phyloP scores from a whole-genome alignment of 2,797 vertebrate species.

The Hydrolagus colliei region DNA sequence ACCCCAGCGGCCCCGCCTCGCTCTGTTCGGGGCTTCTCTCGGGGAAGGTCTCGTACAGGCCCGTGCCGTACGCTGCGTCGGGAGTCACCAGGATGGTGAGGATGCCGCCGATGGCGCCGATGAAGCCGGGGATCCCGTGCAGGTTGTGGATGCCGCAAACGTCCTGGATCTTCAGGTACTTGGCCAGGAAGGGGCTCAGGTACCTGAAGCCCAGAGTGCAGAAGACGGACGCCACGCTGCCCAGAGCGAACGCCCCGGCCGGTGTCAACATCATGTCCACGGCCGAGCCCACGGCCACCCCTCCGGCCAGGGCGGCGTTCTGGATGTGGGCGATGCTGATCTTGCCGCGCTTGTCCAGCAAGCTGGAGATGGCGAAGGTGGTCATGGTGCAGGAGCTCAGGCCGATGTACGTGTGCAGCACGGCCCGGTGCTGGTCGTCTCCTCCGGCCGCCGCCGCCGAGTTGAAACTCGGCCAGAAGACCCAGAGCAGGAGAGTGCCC shows the following conservation, averaged over 20 bases:
- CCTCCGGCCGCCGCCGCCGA: constrained; percentile 59
- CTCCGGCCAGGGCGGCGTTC: constrained; percentile 72
- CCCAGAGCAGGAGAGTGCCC: constrained; percentile 75
- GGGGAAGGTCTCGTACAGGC: constrained; percentile 53
- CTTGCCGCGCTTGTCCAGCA: constrained; percentile 63
- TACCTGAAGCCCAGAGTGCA: constrained; percentile 74
- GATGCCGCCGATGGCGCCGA: constrained; percentile 59
- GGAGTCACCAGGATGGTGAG: constrained; percentile 52
- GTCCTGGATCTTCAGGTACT: constrained; percentile 57
- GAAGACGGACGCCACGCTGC: constrained; percentile 55
- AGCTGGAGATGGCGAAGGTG: constrained; percentile 62
- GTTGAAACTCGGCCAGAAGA: constrained; percentile 82
- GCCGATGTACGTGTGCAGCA: constrained; percentile 73
- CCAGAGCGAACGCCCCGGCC: constrained; percentile 57
- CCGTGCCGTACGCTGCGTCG: constrained; percentile 51
- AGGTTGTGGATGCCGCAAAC: constrained; percentile 78
- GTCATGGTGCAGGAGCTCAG: constrained; percentile 64
- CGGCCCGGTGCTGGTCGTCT: constrained; percentile 65
- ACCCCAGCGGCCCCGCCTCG: constrained; percentile 42
- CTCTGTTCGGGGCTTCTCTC: constrained; percentile 32
- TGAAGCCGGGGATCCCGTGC: constrained; percentile 68
- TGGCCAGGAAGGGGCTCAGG: constrained; percentile 59
- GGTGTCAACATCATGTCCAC: constrained; percentile 70
- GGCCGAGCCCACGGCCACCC: constrained; percentile 64
- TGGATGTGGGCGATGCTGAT: constrained; percentile 68